A percentile compares a stretch with the other conserved stretches of the same genome.
Conservation (phyloP, 2,113 vertebrate genomes). For the Alligator sinensis region DNA sequence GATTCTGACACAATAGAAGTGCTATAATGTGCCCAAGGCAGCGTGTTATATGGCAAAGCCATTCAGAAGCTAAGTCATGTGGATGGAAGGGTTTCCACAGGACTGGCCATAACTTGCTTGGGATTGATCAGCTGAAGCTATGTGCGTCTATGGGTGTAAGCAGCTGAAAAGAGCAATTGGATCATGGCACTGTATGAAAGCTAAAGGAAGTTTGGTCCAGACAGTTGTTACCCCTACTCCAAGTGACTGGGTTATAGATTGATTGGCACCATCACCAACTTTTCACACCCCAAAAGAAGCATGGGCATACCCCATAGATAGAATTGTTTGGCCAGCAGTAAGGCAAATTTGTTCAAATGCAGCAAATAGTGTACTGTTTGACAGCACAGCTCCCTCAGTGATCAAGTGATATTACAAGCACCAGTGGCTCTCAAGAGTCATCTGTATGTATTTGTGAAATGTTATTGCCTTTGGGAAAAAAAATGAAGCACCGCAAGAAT, state of each 20-base stretch:
- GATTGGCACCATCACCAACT: neutral
- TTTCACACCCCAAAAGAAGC: fast-evolving
- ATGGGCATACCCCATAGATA: fast-evolving
- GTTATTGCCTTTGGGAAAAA: neutral
- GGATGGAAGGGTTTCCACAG: neutral
- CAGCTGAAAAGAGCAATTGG: neutral
- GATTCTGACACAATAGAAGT: no score
- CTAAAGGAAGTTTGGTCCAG: neutral
- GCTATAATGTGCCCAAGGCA: neutral
- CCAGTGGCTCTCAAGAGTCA: fast-evolving
- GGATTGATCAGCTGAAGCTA: fast-evolving
- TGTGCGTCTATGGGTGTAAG: neutral
- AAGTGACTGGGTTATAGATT: neutral
- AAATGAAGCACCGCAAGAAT: neutral
- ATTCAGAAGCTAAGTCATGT: neutral
- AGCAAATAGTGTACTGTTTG: neutral
- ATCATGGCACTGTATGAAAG: fast-evolving
- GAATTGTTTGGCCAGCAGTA: fast-evolving
- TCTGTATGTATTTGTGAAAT: fast-evolving
- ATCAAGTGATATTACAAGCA: fast-evolving
- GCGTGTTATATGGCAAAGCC: fast-evolving
- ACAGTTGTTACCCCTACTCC: neutral
- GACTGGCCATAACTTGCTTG: neutral
- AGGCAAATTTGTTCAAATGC: neutral
- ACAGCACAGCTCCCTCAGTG: neutral